A percentile compares a stretch with the other conserved stretches of the same genome.
Evolutionary conservation across 2,797 vertebrate species (phyloP).

Genomic region (Sebastes jordani): DNA sequence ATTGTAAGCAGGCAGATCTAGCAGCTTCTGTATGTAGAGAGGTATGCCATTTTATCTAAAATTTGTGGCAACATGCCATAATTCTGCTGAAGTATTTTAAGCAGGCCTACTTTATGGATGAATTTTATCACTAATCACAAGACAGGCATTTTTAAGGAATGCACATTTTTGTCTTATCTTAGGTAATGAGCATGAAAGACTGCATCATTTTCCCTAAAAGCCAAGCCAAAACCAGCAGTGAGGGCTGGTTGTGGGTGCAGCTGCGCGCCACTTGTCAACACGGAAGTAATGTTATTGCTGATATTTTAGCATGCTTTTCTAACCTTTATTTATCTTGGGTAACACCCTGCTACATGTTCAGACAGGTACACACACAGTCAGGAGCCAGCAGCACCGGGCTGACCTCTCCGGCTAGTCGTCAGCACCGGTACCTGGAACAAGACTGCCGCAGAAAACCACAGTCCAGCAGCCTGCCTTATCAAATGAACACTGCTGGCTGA

Average conservation of each 20-base stretch:
- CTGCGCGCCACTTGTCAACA: neutral
- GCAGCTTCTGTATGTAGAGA: neutral
- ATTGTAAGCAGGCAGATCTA: neutral
- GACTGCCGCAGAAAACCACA: conserved; percentile 1
- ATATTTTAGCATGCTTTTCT: neutral
- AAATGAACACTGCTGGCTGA: conserved; percentile 9
- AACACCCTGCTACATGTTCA: neutral
- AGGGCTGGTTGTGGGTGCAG: neutral
- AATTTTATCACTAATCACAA: neutral
- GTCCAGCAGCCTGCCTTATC: conserved; percentile 1
- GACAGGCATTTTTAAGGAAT: neutral
- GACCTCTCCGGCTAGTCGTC: neutral
- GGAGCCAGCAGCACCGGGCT: neutral
- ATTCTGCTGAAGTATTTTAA: neutral
- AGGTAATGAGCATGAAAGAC: neutral
- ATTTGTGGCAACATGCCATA: neutral
- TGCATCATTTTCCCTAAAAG: neutral
- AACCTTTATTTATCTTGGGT: neutral
- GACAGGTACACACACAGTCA: neutral
- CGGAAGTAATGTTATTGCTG: neutral
- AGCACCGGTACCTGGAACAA: neutral
- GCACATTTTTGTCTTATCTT: neutral
- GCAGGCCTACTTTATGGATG: neutral
- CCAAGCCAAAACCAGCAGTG: neutral
- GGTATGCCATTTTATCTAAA: neutral